phyloP scores from a whole-genome alignment of 2,113 vertebrate genomes.

The Brienomyrus brachyistius region DNA sequence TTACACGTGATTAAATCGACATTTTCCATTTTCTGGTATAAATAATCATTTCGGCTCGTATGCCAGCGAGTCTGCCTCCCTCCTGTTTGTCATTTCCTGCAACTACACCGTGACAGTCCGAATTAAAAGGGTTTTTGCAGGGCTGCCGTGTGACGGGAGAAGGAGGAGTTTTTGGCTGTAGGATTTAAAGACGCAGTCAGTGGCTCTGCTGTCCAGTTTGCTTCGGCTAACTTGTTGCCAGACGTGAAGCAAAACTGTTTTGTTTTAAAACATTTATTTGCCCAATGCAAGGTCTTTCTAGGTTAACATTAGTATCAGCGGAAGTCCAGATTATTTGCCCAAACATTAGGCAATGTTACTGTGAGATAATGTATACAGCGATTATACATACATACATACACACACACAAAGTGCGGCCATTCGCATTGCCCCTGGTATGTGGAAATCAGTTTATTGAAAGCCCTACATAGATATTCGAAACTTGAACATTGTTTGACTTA shows the following conservation, averaged over 20 bases:
- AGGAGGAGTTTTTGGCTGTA: constrained; percentile 40
- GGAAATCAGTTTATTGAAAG: neutral
- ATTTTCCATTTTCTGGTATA: constrained; percentile 25
- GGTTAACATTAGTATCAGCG: neutral
- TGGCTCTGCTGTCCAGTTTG: neutral
- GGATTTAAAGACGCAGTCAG: constrained; percentile 59
- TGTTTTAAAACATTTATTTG: neutral
- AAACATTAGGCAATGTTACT: neutral
- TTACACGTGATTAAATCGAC: constrained; percentile 1
- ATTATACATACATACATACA: neutral
- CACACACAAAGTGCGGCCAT: neutral
- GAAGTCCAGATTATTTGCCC: neutral
- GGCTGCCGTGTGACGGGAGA: constrained; percentile 51
- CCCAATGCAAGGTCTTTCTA: neutral
- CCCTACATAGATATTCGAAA: neutral
- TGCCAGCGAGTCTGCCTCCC: constrained; percentile 44
- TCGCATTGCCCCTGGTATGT: neutral
- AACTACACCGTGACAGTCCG: constrained; percentile 61
- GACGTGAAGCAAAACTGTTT: neutral
- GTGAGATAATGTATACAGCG: neutral
- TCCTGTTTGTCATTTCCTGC: constrained; percentile 52
- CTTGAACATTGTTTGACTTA: neutral
- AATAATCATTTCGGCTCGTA: constrained; percentile 38
- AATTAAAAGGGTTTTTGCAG: constrained; percentile 62
- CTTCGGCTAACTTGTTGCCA: neutral